These are phyloP conservation scores for Heliconius hortense DNA, from an alignment of 2,888 invertebrate genomes.

Conservation along the genomic window DNA sequence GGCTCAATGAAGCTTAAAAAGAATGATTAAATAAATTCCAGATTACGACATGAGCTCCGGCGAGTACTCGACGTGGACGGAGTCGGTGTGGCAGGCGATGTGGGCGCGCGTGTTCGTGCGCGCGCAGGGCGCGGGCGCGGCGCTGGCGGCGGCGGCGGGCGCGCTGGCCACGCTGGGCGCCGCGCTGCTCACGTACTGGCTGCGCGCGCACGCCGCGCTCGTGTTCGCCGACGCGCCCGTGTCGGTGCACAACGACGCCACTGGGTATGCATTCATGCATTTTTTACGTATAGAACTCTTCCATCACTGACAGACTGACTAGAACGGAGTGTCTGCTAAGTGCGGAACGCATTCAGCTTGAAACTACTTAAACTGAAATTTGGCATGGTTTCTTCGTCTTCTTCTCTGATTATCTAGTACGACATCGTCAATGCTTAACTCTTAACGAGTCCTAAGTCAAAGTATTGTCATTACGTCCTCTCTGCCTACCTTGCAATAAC, in stretches of 20 bases:
- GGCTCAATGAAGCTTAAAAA: no score
- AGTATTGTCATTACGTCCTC: no score
- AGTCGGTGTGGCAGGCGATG: slow-evolving; percentile 90
- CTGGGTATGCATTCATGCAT: slow-evolving; percentile 11
- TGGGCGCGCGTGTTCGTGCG: slow-evolving; percentile 89
- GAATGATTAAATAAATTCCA: slow-evolving; percentile 50
- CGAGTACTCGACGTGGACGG: slow-evolving; percentile 93
- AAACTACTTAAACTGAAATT: no score
- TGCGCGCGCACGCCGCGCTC: slow-evolving; percentile 50
- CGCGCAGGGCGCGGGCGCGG: slow-evolving; percentile 81
- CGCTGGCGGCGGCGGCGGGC: slow-evolving; percentile 57
- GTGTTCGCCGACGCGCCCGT: slow-evolving; percentile 53
- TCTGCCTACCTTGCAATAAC: no score
- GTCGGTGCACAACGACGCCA: slow-evolving; percentile 49
- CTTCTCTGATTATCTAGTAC: no score
- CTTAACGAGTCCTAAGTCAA: no score
- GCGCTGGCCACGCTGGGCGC: slow-evolving; percentile 53
- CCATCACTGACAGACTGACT: slow-evolving; percentile 5
- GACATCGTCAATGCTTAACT: no score
- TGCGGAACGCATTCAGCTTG: no score
- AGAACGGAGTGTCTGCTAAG: no score
- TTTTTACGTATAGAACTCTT: background rate
- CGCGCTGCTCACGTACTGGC: slow-evolving; percentile 63
- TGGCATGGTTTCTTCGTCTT: no score
- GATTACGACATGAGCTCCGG: slow-evolving; percentile 90